phyloP scores from a whole-genome alignment of 2,888 invertebrate species.

The Eilema sororculum region DNA sequence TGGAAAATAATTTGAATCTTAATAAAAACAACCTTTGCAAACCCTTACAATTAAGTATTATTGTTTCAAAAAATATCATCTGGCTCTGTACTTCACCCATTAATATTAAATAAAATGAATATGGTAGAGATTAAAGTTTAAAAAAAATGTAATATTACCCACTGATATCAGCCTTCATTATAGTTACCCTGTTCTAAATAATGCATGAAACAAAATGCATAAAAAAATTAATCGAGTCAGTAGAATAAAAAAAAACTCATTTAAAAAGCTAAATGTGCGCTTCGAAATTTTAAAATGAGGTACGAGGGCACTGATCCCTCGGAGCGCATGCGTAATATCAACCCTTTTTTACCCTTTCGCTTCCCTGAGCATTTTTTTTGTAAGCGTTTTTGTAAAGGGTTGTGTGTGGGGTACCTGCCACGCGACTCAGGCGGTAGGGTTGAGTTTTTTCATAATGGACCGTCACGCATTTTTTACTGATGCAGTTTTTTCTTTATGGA shows the following conservation, averaged over 20 bases:
- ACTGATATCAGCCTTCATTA: slow-evolving; percentile 43
- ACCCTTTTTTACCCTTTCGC: slow-evolving; percentile 86
- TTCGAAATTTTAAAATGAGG: slow-evolving; percentile 76
- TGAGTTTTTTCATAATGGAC: slow-evolving; percentile 79
- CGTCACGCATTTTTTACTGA: slow-evolving; percentile 71
- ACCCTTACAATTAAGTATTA: neutral
- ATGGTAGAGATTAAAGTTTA: neutral
- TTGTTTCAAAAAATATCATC: neutral
- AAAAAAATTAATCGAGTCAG: slow-evolving; percentile 25
- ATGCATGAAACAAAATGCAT: slow-evolving; percentile 29
- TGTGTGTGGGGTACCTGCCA: slow-evolving; percentile 84
- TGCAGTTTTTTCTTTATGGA: slow-evolving; percentile 75
- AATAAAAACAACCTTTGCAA: neutral
- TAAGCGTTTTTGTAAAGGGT: slow-evolving; percentile 85
- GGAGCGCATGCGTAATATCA: slow-evolving; percentile 84
- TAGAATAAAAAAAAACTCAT: slow-evolving; percentile 45
- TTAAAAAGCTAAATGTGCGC: slow-evolving; percentile 56
- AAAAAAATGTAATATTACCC: slow-evolving; percentile 20
- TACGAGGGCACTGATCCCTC: slow-evolving; percentile 81
- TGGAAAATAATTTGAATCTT: neutral
- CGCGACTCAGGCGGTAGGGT: slow-evolving; percentile 81
- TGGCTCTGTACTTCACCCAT: too few species aligned
- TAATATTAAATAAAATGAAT: slow-evolving; percentile 4
- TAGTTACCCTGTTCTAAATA: slow-evolving; percentile 37
- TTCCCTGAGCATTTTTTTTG: slow-evolving; percentile 80